These are phyloP conservation scores for Saguinus imperator DNA, from an alignment of 2,113 vertebrate species.

Conservation along the genomic window DNA sequence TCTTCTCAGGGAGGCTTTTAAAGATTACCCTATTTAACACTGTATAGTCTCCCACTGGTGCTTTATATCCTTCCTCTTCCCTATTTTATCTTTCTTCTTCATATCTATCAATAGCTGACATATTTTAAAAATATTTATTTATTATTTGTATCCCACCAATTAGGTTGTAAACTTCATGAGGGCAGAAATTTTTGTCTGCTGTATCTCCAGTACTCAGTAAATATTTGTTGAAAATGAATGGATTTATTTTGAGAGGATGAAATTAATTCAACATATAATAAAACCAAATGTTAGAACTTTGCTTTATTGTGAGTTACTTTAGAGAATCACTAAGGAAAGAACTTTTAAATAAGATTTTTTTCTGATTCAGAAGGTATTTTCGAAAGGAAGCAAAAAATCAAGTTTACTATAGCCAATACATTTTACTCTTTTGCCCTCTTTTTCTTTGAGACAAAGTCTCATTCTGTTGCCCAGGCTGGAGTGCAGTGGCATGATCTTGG, in stretches of 20 bases:
- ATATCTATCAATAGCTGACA: neutral
- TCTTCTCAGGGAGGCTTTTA: neutral
- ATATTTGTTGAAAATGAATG: neutral
- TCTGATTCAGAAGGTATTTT: neutral
- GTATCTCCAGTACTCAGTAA: neutral
- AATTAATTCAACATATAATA: slow-evolving; percentile 33
- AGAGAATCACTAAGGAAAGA: neutral
- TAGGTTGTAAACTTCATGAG: neutral
- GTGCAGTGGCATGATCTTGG: no score
- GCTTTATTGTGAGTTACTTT: neutral
- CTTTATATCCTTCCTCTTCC: neutral
- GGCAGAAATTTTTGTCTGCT: neutral
- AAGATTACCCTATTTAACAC: neutral
- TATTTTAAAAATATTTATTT: neutral
- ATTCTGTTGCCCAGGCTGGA: no score
- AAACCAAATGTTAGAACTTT: neutral
- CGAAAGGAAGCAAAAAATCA: neutral
- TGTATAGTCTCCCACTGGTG: neutral
- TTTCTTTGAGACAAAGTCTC: no score
- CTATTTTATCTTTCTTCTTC: neutral
- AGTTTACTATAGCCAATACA: neutral
- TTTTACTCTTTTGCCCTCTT: neutral
- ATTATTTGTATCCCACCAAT: neutral
- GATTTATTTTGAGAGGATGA: slow-evolving; percentile 20
- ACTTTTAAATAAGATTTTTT: neutral